phyloP scores from a whole-genome alignment of 2,113 vertebrate genomes.

The Mesoclemmys tuberculata region DNA sequence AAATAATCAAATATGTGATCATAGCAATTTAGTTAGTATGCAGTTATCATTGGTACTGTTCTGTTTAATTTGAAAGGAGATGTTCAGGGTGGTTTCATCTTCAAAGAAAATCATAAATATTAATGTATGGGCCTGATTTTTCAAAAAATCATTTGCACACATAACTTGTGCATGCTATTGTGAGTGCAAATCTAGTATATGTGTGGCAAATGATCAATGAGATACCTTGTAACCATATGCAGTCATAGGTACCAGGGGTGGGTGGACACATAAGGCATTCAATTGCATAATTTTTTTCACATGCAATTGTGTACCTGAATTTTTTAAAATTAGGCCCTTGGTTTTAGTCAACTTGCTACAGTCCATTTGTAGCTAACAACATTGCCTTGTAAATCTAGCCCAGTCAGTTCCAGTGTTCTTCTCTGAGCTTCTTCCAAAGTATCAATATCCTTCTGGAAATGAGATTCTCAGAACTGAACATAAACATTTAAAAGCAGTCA shows the following conservation, averaged over 20 bases:
- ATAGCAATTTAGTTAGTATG: neutral
- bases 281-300: neutral
- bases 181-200: rapidly evolving
- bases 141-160: neutral
- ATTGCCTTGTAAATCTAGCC: neutral
- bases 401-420: neutral
- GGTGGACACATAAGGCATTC: neutral
- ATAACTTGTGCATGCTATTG: neutral
- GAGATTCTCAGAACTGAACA: neutral
- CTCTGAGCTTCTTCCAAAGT: conserved; percentile 7
- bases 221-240: neutral
- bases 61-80: neutral
- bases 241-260: neutral
- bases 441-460: neutral
- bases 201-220: neutral
- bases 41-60: neutral
- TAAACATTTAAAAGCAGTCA: neutral
- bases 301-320: neutral
- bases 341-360: neutral
- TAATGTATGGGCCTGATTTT: neutral
- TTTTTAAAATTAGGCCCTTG: neutral
- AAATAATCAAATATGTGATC: neutral
- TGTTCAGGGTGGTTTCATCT: neutral
- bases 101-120: neutral
- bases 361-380: neutral